Evolutionary conservation across 2,888 invertebrate genomes (phyloP), one percentile per base, ranked within the genome.

Genomic region (Notodonta dromedarius): DNA sequence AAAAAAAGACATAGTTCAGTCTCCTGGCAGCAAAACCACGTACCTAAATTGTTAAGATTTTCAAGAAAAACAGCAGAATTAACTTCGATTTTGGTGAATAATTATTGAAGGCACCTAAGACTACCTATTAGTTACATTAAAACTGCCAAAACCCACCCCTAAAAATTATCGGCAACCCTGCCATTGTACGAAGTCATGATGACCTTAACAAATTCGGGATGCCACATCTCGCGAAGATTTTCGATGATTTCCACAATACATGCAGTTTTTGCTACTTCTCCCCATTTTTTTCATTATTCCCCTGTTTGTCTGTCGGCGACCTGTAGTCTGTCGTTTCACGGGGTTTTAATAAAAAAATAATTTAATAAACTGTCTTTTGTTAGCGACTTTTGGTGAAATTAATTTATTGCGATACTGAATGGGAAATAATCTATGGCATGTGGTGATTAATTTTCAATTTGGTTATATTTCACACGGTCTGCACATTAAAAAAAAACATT

Each of bases 151-250:
- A 12, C 1, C 12, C 2, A 9, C 51, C 40, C 55, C 13, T 12
- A 4, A 53, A 35, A 53, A 13, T 48, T 51, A 14, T 40, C 71
- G 70, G 68, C 62, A 2, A 58, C 16, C 66, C 62, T 64, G 67
- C 51, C 32, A 68, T 83, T 80, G 82, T 70, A 67, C 71, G 71
- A 64, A 84, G 83, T 92, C 92, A 93, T 75, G 86, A 85, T 93
- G 91, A 92, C 88, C 85, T 81, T 78, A 80, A 83, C 79, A 82
- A 87, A 89, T 88, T 87, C 70, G 65, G 67, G 78, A 62, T 63
- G 60, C 56, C 59, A 57, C 58, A 60, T 76, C 77, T 71, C 62
- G 67, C 67, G 57, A 67, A 70, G 74, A 73, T 77, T 78, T 80
- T 74, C 75, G 69, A 75, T 73, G 72, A 78, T 80, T 76, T 76